phyloP scores from a whole-genome alignment of 2,113 vertebrate genomes.

The Rafetus swinhoei region DNA sequence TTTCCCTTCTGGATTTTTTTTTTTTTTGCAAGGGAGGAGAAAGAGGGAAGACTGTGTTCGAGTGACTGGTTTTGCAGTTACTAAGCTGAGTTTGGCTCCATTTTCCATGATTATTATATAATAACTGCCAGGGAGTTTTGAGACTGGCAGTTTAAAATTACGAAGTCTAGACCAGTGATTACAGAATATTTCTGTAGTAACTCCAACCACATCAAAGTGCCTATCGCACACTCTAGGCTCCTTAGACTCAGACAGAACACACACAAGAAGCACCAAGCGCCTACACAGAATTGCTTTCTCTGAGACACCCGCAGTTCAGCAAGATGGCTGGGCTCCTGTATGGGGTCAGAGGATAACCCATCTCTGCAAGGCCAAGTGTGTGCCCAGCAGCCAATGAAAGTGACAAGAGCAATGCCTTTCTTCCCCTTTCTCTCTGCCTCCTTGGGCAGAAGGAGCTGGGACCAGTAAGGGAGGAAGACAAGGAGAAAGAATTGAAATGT shows the following conservation, averaged over 20 bases:
- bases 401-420: not conserved
- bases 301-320: not conserved
- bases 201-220: not conserved
- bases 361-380: fast-evolving
- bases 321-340: not conserved
- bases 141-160: constrained; percentile 21
- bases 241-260: not conserved
- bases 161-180: constrained; percentile 8
- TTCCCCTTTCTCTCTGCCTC: constrained; percentile 4
- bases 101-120: not conserved
- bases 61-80: not conserved
- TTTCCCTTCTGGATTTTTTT: not conserved
- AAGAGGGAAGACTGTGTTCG: not conserved
- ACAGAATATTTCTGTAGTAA: constrained; percentile 10
- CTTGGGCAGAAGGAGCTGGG: not conserved
- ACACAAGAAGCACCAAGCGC: not conserved
- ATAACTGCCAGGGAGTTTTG: not conserved
- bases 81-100: not conserved
- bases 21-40: not conserved
- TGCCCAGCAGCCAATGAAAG: not conserved
- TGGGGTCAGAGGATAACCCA: fast-evolving
- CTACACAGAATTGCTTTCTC: not conserved
- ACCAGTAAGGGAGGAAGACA: not conserved
- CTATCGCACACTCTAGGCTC: not conserved
- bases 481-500: not conserved